Evolutionary conservation across 2,797 vertebrate genomes (phyloP).

Genomic region (Aythya fuligula): DNA sequence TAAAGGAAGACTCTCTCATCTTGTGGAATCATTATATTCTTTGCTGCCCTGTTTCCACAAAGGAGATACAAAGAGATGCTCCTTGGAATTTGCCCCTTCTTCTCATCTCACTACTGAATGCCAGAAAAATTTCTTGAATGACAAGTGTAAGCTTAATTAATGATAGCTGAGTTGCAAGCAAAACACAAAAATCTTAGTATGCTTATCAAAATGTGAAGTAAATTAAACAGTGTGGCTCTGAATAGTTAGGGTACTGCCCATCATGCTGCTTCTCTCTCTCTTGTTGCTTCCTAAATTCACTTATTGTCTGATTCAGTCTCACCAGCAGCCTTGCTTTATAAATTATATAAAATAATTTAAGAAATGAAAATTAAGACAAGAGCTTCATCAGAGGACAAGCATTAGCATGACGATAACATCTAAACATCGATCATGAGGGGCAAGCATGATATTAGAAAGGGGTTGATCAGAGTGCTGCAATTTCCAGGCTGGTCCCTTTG

Average conservation of each 20-base stretch:
- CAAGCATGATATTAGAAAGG: neutral
- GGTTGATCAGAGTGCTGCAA: neutral
- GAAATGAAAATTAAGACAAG: neutral
- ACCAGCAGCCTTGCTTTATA: neutral
- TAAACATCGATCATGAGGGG: neutral
- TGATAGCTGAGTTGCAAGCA: neutral
- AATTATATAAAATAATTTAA: neutral
- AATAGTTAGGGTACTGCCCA: neutral
- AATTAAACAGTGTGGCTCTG: neutral
- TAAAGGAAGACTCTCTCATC: neutral
- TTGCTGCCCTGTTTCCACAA: accelerated
- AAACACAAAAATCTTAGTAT: neutral
- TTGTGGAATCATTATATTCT: neutral
- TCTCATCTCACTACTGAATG: neutral
- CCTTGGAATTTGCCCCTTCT: neutral
- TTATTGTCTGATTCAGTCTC: neutral
- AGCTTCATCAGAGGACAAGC: neutral
- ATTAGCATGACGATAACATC: neutral
- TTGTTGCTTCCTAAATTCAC: neutral
- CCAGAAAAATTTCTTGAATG: neutral
- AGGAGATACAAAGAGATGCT: neutral
- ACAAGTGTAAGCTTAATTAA: neutral
- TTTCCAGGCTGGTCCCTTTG: neutral
- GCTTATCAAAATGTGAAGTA: neutral
- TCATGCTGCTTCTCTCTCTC: neutral